Evolutionary conservation across 2,113 vertebrate species (phyloP), one percentile per base, ranked within the genome.

Genomic region (Poicephalus meyeri): DNA sequence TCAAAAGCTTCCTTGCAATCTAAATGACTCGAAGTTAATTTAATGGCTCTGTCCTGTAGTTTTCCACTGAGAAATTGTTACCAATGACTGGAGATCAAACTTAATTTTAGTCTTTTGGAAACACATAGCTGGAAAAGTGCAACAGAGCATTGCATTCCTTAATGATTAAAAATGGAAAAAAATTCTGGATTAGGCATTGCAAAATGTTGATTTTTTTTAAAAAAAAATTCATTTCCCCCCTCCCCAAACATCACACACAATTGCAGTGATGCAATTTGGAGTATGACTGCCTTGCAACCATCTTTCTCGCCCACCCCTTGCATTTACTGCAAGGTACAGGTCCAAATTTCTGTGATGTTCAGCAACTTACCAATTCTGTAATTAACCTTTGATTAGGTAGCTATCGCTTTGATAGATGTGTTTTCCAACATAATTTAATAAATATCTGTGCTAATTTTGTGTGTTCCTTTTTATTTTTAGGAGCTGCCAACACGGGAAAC

Each of bases 401-500:
- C 46, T 94, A 1, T 64, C 85, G 21, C 37, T 39, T n/a, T 93
- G 41, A 71, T 83, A 88, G 41, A 21, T 86, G 2, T 1, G 9
- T 87, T 68, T 95, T 69, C 41, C 47, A 79, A 33, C 13, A 71
- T 7, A 71, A 49, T 84, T 64, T 84, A 87, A 81, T 84, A 60
- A 47, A 63, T 68, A 41, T 8, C 35, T 12, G 6, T 52, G n/a
- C 11, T 94, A 47, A 91, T 90, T 66, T 81, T 82, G 37, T 66
- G 47, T 39, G 18, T 44, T 89, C 65, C 12, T 56, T 91, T 93
- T 60, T 33, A 4, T 90, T 96, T 95, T 81, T 95, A 98, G 98
- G 98, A 98, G 28, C 78, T 98, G 72, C 91, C 98, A 35, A 97
- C 89, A 8, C 97, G 93, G 84, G 98, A 98, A 79, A 98, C 98